phyloP scores from a whole-genome alignment of 1,140 invertebrate genomes.

The Aethina tumida region DNA sequence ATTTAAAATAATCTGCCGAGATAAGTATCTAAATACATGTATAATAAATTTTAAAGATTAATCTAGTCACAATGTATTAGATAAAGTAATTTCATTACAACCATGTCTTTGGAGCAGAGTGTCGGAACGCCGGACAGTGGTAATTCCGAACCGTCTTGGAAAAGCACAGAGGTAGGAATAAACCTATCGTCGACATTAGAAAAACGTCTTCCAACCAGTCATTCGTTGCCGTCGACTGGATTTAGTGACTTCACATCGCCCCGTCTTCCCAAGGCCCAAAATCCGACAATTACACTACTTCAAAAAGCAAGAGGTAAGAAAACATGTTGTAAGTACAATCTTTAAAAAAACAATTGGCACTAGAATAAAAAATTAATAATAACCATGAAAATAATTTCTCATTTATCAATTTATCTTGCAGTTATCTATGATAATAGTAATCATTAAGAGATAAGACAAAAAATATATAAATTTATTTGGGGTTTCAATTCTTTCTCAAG shows the following conservation, averaged over 20 bases:
- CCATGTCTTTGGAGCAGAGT: too few relatives aligned
- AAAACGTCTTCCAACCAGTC: slow-evolving; percentile 50
- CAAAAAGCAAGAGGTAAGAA: slow-evolving; percentile 81
- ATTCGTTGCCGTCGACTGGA: slow-evolving; percentile 51
- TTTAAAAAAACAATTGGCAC: slow-evolving; percentile 3
- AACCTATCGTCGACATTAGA: slow-evolving; percentile 36
- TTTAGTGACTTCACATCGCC: slow-evolving; percentile 40
- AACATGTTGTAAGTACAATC: too few relatives aligned
- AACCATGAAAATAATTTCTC: too few relatives aligned
- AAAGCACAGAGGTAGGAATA: slow-evolving; percentile 24
- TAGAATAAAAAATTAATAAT: too few relatives aligned
- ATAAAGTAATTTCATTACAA: too few relatives aligned
- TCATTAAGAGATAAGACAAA: too few relatives aligned
- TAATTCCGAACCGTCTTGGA: slow-evolving; percentile 35
- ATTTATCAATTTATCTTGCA: too few relatives aligned
- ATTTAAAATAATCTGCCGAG: neutral
- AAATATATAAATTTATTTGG: too few relatives aligned
- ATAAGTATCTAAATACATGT: neutral
- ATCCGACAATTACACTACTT: slow-evolving; percentile 77
- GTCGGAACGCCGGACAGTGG: slow-evolving; percentile 13
- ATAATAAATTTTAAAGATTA: neutral
- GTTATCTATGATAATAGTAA: too few relatives aligned
- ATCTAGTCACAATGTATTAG: neutral
- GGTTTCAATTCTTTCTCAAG: too few relatives aligned
- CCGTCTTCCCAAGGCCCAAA: slow-evolving; percentile 67